These are phyloP conservation scores for Athalia cordata DNA, from an alignment of 2,888 invertebrate species.

Conservation along the genomic window DNA sequence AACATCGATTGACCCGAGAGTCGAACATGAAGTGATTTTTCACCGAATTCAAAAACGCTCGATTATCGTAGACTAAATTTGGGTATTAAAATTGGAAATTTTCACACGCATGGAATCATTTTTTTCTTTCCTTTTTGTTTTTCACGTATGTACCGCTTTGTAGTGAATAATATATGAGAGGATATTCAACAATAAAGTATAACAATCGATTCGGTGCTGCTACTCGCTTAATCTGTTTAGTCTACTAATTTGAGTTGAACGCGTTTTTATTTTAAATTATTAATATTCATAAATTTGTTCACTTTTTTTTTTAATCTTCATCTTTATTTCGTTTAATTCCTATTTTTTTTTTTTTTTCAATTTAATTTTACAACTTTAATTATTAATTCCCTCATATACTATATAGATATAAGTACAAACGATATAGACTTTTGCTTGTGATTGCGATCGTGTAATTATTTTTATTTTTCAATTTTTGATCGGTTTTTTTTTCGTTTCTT, in stretches of 20 bases:
- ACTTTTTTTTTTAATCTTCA: not conserved
- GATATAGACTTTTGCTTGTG: conserved; percentile 49
- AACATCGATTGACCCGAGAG: no score
- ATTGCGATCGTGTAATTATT: conserved; percentile 6
- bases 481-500: not conserved
- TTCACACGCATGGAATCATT: no score
- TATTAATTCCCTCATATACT: conserved; percentile 7
- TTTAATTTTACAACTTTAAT: not conserved
- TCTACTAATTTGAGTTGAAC: not conserved
- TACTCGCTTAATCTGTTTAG: not conserved
- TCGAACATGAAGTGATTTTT: no score
- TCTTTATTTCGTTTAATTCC: not conserved
- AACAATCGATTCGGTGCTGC: not conserved
- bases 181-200: no score
- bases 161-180: no score
- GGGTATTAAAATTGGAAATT: no score
- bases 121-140: no score
- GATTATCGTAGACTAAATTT: no score
- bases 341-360: not conserved
- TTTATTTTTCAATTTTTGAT: conserved; percentile 20
- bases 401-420: conserved; percentile 47
- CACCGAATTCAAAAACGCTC: no score
- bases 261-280: not conserved
- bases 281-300: not conserved
- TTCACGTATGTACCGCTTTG: no score